Conservation (phyloP, 2,888 invertebrate genomes). For the Cybosia mesomella region DNA sequence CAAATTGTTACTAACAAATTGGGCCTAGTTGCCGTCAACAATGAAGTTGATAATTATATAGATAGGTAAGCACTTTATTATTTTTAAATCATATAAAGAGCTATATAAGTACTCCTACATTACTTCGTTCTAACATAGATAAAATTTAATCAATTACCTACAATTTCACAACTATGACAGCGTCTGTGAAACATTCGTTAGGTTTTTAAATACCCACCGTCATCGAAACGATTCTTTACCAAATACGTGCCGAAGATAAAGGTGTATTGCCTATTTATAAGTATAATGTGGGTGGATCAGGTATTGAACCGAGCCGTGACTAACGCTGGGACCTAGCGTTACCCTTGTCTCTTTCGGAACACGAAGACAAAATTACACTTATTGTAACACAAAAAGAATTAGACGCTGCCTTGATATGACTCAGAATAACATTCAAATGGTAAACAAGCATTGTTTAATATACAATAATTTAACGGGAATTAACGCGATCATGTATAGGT, state of each 20-base stretch:
- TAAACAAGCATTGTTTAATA: constrained; percentile 33
- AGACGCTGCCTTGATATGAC: constrained; percentile 22
- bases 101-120: background rate
- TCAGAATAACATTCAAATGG: constrained; percentile 33
- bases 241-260: constrained; percentile 6
- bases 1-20: no score
- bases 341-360: constrained; percentile 12
- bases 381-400: constrained; percentile 3
- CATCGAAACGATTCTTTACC: background rate
- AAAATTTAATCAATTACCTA: background rate
- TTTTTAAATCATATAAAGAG: background rate
- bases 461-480: no score
- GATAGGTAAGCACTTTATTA: background rate
- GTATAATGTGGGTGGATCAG: constrained; percentile 28
- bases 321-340: constrained; percentile 12
- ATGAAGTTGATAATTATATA: background rate
- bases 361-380: constrained; percentile 14
- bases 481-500: no score
- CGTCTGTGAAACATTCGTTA: constrained; percentile 1
- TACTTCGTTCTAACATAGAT: background rate
- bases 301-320: constrained; percentile 21
- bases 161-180: constrained; percentile 11
- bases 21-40: no score
- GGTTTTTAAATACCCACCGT: background rate
- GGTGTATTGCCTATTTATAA: constrained; percentile 19